Conservation (phyloP, 1,140 invertebrate species). For the Temnothorax curvispinosus region DNA sequence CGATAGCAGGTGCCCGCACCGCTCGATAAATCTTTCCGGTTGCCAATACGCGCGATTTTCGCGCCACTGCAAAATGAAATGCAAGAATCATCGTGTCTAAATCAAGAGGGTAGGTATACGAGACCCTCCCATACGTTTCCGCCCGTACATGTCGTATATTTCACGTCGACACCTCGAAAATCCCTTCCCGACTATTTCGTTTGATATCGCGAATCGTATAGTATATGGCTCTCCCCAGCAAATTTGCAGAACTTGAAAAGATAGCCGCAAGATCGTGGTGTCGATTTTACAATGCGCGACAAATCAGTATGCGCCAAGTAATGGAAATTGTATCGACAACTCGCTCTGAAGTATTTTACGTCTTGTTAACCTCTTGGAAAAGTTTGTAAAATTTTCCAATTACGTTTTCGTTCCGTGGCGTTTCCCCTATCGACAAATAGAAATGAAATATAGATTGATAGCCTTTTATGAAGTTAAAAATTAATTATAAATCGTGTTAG, state of each 20-base stretch:
- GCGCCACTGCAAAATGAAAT: slow-evolving; percentile 52
- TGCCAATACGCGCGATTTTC: slow-evolving; percentile 55
- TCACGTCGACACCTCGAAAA: slow-evolving; percentile 52
- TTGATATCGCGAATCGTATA: slow-evolving; percentile 50
- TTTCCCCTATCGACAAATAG: neutral
- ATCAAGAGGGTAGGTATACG: slow-evolving; percentile 47
- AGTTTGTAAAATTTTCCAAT: neutral
- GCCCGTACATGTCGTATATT: slow-evolving; percentile 46
- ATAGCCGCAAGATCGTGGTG: slow-evolving; percentile 49
- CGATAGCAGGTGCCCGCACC: slow-evolving; percentile 28
- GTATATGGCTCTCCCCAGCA: slow-evolving; percentile 21
- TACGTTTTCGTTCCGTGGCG: neutral
- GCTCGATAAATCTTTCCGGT: slow-evolving; percentile 39
- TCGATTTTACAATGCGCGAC: slow-evolving; percentile 35
- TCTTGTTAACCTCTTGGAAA: neutral
- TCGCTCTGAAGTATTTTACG: neutral
- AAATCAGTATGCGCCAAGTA: slow-evolving; percentile 22
- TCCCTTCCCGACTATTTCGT: slow-evolving; percentile 50
- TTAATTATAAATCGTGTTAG: slow-evolving; percentile 25
- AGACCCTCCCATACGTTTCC: slow-evolving; percentile 37
- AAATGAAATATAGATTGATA: neutral
- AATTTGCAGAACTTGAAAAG: slow-evolving; percentile 44
- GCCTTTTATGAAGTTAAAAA: slow-evolving; percentile 1
- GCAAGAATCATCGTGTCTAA: slow-evolving; percentile 60
- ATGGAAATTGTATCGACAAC: slow-evolving; percentile 32